These are phyloP conservation scores for Acanthisitta chloris DNA, from an alignment of 2,113 vertebrate species.

Conservation along the genomic window DNA sequence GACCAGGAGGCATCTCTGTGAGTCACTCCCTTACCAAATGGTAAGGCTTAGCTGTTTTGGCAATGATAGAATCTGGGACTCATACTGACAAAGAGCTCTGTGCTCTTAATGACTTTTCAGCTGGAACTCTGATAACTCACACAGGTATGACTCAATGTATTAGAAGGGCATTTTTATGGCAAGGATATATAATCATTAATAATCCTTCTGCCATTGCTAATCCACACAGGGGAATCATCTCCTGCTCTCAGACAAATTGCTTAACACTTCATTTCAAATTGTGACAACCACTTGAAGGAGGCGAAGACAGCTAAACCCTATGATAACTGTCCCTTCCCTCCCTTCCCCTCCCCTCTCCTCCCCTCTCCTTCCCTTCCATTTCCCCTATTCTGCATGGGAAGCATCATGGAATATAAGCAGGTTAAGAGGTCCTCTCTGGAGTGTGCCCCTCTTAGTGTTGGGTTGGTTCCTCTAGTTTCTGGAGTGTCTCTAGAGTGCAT, in stretches of 20 bases:
- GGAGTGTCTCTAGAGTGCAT: neutral
- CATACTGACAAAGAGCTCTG: neutral
- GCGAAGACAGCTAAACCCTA: neutral
- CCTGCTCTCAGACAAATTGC: neutral
- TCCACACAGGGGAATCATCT: neutral
- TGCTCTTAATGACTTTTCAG: neutral
- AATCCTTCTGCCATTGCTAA: neutral
- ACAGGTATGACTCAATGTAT: neutral
- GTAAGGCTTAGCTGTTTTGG: slow-evolving; percentile 10
- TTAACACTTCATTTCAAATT: neutral
- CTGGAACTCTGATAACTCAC: neutral
- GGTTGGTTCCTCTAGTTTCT: neutral
- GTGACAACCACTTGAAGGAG: neutral
- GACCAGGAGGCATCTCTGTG: neutral
- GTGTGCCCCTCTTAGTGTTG: neutral
- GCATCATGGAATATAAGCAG: neutral
- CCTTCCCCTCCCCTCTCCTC: neutral
- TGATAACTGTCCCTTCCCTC: neutral
- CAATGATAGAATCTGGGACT: neutral
- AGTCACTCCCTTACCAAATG: neutral
- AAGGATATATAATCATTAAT: neutral
- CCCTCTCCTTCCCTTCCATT: neutral
- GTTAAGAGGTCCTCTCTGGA: neutral
- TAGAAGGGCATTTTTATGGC: slow-evolving; percentile 38
- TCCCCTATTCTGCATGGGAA: too few relatives aligned